Evolutionary conservation across 92 coral and sea anemone species (phyloP), one percentile per base, ranked within the genome.

Genomic region (Plumapathes pennacea): DNA sequence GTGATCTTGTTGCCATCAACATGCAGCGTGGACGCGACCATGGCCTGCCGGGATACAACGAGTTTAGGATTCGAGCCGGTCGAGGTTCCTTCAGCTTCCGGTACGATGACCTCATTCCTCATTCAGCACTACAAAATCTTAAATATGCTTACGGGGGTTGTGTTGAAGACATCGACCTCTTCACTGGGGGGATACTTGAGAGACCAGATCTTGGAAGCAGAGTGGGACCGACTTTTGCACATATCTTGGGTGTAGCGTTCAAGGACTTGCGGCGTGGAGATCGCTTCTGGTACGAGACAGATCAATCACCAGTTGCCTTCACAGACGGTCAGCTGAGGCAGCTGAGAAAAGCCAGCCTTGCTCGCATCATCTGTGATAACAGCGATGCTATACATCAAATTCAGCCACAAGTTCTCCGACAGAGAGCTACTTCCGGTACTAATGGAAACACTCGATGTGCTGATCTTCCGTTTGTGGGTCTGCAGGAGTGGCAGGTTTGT

Each of bases 11-110:
- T 23, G 96, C 98, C 46, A 72, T 92, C 49, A 92, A 92, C 61
- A 92, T 92, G 22, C 98, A 92, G 39, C 85, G 98, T 38, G 96
- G 98, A 20, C 89, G 98, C 37, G 98, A 92, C 38, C 98, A 92
- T 46, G 98, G 98, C 3, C 67, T 92, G 1, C 96, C 94, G 2
- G 98, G 98, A 10, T 92, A 92, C 71, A 96, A 96, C 5, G 90
- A 75, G 44, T 92, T 96, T 96, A 84, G 98, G 67, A n/a, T n/a
- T n/a, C n/a, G n/a, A n/a, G n/a, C n/a, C n/a, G n/a, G n/a, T n/a
- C n/a, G n/a, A n/a, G n/a, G n/a, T n/a, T n/a, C n/a, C n/a, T n/a
- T n/a, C n/a, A n/a, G n/a, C n/a, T n/a, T n/a, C n/a, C n/a, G n/a
- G n/a, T n/a, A n/a, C n/a, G n/a, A n/a, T n/a, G n/a, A n/a, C n/a